A percentile compares a stretch with the other conserved stretches of the same genome.
Evolutionary conservation across 2,113 vertebrate species (phyloP).

Genomic region (Danio rerio): DNA sequence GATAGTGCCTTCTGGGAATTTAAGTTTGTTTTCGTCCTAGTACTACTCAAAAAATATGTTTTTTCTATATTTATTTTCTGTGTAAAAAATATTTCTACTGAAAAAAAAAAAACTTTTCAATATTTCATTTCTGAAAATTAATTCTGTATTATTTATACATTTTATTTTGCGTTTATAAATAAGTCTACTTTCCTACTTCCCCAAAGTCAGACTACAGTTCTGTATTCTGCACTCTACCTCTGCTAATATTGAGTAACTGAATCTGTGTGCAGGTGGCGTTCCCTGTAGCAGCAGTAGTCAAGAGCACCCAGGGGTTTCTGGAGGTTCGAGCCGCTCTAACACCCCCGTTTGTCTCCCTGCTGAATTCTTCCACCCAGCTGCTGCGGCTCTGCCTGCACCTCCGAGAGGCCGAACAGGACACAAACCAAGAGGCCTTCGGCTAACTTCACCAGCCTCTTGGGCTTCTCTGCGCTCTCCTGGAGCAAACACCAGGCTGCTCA

Average conservation of each 20-base stretch:
- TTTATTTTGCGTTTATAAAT: too few species aligned
- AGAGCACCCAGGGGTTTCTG: conserved; percentile 45
- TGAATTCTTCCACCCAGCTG: conserved; percentile 89
- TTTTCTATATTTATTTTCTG: too few species aligned
- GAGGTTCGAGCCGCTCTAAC: conserved; percentile 61
- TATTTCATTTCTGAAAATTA: too few species aligned
- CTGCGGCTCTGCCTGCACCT: conserved; percentile 73
- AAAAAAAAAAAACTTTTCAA: too few species aligned
- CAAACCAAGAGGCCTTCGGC: conserved; percentile 78
- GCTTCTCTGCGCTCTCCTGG: conserved; percentile 86
- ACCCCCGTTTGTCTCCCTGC: conserved; percentile 80
- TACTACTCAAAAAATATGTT: too few species aligned
- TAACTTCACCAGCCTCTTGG: conserved; percentile 92
- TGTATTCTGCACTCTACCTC: neutral
- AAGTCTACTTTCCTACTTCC: neutral
- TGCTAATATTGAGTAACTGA: neutral
- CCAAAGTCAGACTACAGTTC: neutral
- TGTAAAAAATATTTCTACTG: too few species aligned
- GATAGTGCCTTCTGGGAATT: too few species aligned
- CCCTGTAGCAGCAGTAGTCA: conserved; percentile 61
- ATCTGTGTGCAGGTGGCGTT: conserved; percentile 56
- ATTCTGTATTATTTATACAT: too few species aligned
- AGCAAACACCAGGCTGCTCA: conserved; percentile 85
- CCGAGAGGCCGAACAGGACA: conserved; percentile 76
- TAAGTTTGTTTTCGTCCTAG: too few species aligned